These are phyloP conservation scores for Bos taurus DNA, from an alignment of 2,113 vertebrate genomes.

Conservation along the genomic window DNA sequence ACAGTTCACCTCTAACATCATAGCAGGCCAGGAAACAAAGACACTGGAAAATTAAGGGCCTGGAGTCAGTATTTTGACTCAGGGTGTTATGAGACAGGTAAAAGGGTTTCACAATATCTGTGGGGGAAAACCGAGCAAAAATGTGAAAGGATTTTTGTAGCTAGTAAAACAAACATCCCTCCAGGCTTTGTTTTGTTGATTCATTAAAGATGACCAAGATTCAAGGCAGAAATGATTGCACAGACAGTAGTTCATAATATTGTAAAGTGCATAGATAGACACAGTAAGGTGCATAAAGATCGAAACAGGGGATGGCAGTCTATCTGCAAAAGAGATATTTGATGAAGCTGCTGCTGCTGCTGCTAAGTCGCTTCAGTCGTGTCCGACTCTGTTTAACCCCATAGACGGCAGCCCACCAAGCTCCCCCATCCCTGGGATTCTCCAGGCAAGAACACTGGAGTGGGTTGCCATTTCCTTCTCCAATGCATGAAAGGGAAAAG, in stretches of 20 bases:
- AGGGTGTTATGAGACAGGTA: not conserved
- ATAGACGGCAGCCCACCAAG: no score
- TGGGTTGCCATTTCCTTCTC: no score
- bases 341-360: not conserved
- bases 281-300: not conserved
- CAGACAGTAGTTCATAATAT: not conserved
- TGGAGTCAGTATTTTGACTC: not conserved
- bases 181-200: not conserved
- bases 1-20: not conserved
- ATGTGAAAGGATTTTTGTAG: not conserved
- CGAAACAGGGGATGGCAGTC: not conserved
- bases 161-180: not conserved
- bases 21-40: not conserved
- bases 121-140: not conserved
- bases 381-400: no score
- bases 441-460: no score
- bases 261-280: not conserved
- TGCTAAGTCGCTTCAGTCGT: no score
- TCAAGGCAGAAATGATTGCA: not conserved
- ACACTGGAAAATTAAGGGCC: not conserved
- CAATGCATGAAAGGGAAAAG: no score
- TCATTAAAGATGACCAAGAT: not conserved
- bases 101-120: not conserved
- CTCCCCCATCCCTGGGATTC: no score
- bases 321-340: not conserved